phyloP scores from a whole-genome alignment of 2,113 vertebrate species.

The Rattus rattus region DNA sequence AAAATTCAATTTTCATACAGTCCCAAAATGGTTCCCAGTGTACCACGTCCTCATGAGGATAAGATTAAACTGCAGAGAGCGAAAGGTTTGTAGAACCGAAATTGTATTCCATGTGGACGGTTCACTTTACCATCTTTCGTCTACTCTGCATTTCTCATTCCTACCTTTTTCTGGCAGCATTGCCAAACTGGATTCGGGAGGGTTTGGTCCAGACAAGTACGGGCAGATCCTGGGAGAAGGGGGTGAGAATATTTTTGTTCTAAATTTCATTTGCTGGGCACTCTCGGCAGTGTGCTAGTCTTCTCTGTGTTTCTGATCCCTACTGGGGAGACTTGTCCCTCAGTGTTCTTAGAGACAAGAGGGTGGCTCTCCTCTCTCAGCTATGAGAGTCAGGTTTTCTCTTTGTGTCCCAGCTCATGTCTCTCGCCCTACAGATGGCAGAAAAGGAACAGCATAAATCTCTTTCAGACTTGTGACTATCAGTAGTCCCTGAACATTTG shows the following conservation, averaged over 20 bases:
- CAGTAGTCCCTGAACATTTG: not conserved
- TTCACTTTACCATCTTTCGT: not conserved
- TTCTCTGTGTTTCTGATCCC: not conserved
- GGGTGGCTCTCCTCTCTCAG: not conserved
- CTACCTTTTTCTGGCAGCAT: not conserved
- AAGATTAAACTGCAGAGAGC: constrained; percentile 14
- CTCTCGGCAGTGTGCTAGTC: not conserved
- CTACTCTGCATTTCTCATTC: not conserved
- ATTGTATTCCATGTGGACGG: not conserved
- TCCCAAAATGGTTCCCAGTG: not conserved
- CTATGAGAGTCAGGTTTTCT: not conserved
- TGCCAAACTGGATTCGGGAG: not conserved
- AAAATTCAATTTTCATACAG: not conserved
- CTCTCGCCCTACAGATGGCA: not conserved
- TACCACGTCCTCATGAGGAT: not conserved
- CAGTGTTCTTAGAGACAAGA: not conserved
- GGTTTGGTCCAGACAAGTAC: not conserved
- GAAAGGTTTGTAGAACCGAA: constrained; percentile 15
- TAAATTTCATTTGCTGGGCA: not conserved
- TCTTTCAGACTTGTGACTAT: constrained; percentile 30
- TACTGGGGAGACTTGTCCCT: not conserved
- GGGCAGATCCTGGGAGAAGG: not conserved
- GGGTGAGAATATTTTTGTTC: not conserved
- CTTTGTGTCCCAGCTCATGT: not conserved
- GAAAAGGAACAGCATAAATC: not conserved